Evolutionary conservation across 2,113 vertebrate genomes (phyloP), one percentile per base, ranked within the genome.

Genomic region (Oryzias curvinotus): DNA sequence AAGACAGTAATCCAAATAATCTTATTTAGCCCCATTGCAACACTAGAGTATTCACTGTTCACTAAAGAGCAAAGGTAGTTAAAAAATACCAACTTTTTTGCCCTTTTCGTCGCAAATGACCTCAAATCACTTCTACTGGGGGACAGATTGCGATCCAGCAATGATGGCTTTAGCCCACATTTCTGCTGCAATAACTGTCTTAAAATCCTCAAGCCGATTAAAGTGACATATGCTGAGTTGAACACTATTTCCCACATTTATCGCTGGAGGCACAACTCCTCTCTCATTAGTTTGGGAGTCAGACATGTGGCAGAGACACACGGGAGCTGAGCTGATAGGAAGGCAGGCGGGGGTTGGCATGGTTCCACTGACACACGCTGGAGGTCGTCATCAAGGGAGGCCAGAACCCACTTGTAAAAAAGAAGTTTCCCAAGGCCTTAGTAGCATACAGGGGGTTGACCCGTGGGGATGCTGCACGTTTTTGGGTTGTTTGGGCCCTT

Each of bases 211-310:
- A 69, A 68, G 60, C 56, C 57, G 52, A 60, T 71, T 53, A 61
- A 75, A 62, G 4, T 28, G 47, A 71, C 64, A 69, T 51, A 55
- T 50, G 73, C 61, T 16, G 52, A 56, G 49, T 13, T 55, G 28
- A 43, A 30, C 57, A 62, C 64, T 26, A 52, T 59, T 66, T 65
- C 46, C 46, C 52, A 44, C 52, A 52, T 69, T 45, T 51, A 51
- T 45, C 28, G 52, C 61, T 16, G 5, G 57, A 3, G 66, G 77
- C 64, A 1, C 57, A 26, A 49, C 50, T 62, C 30, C 48, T 5
- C 58, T 54, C 53, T 57, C 68, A 42, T 80, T 72, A 65, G 52
- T 69, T 62, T 46, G 52, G 6, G 53, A 74, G 45, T 65, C 54
- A 51, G 49, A 75, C 28, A 51, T 62, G 60, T 43, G 28, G 50